Evolutionary conservation across 2,888 invertebrate genomes (phyloP), one percentile per base, ranked within the genome.

Genomic region (Serripes groenlandicus): DNA sequence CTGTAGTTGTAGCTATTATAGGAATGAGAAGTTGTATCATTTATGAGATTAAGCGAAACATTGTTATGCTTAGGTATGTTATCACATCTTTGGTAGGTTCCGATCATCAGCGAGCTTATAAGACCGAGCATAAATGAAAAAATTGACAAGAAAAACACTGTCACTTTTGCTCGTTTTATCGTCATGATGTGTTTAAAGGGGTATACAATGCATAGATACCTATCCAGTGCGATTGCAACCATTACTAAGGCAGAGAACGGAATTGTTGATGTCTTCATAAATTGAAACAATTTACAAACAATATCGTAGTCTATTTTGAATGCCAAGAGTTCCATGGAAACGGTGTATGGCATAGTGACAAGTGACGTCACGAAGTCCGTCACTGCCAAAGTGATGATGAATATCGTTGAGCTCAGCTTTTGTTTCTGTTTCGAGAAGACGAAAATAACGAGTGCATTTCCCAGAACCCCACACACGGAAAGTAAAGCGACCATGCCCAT

Each of bases 141-240:
- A 26, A 83, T 42, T 4, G 81, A 78, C 9, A 89, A 60, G 3
- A 81, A 66, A 54, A 71, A 75, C n/a, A 90, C 89, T 0, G 85
- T 85, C 4, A 88, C 72, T 56, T 87, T 75, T 26, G 92, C 92
- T 30, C 91, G 78, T 62, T 84, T 86, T 23, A 91, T 89, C 1
- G 91, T 93, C 91, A 94, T 92, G 23, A 91, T 85, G 69, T 92
- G 92, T 34, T 92, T 86, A 66, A 93, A 93, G 2, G 93, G 93
- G 69, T 92, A 91, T 49, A 93, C 93, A 26, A 93, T 93, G 76
- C 92, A 92, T 52, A 93, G 83, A 75, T 92, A 93, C 18, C 93
- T 78, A 71, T 93, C 92, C 21, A 91, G 66, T 3, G 91, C 92
- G 30, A 92, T 92, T 5, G 89, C 91, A 0, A 92, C 92, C 91